Conservation (phyloP, 37 sponge, comb jelly and placozoan genomes). For the Oopsacas minuta region DNA sequence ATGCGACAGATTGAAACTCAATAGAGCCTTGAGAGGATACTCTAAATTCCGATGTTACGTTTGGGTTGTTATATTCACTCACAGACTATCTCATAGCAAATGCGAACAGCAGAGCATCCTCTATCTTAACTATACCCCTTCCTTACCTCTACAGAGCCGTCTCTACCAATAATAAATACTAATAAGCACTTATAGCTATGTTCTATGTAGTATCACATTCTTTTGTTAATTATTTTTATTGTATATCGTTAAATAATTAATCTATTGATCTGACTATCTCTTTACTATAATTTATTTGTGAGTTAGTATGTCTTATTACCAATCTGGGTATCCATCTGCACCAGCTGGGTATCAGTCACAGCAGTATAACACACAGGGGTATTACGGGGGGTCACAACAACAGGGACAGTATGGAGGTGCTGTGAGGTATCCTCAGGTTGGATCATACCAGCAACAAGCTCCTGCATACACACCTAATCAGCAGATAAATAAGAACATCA, state of each 20-base stretch:
- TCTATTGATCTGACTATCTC: not conserved
- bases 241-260: not conserved
- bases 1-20: not conserved
- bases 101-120: not conserved
- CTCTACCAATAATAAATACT: too few relatives aligned
- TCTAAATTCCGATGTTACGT: not conserved
- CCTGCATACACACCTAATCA: not conserved
- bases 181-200: not conserved
- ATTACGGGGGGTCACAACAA: not conserved
- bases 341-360: not conserved
- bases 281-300: not conserved
- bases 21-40: not conserved
- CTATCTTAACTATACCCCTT: not conserved
- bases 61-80: not conserved
- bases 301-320: conserved; percentile 10
- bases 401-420: not conserved
- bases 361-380: not conserved
- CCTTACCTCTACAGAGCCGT: not conserved
- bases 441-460: not conserved
- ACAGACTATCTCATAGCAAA: not conserved
- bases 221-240: not conserved
- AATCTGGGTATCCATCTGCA: not conserved
- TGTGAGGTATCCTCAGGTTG: not conserved
- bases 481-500: not conserved
- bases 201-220: not conserved